Conservation (phyloP, 2,113 vertebrate genomes). For the Hyperoodon ampullatus region DNA sequence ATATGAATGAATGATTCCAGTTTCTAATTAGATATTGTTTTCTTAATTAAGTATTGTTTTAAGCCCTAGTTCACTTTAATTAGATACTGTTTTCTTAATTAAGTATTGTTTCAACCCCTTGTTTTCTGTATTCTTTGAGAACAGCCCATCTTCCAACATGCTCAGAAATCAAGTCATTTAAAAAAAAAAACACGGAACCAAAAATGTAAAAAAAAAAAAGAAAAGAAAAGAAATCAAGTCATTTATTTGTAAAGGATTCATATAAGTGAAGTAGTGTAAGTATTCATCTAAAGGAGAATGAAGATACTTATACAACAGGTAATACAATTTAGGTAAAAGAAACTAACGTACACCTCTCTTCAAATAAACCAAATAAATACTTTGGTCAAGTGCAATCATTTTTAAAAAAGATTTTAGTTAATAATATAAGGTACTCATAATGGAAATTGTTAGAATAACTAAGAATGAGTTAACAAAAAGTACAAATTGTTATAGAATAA, state of each 20-base stretch:
- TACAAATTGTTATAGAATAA: not conserved
- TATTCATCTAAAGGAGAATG: not conserved
- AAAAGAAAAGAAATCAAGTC: not conserved
- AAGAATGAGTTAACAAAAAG: not conserved
- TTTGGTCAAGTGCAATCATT: not conserved
- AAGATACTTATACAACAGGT: not conserved
- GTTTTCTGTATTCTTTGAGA: not conserved
- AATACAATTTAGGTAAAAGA: constrained; percentile 24
- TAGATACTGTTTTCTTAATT: not conserved
- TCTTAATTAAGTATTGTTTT: not conserved
- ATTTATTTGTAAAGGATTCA: constrained; percentile 1
- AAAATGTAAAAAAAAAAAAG: not conserved
- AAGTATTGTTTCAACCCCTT: not conserved
- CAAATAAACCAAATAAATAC: not conserved
- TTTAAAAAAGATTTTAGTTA: not conserved
- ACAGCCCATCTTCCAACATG: not conserved
- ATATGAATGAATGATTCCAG: not conserved
- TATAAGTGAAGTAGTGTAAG: not conserved
- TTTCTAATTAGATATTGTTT: constrained; percentile 6
- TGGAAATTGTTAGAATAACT: not conserved
- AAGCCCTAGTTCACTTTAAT: not conserved
- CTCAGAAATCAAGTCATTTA: not conserved
- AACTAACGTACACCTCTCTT: not conserved
- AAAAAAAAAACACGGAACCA: not conserved
- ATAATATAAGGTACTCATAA: not conserved